phyloP scores from a whole-genome alignment of 2,113 vertebrate species.

The Labeo catla region DNA sequence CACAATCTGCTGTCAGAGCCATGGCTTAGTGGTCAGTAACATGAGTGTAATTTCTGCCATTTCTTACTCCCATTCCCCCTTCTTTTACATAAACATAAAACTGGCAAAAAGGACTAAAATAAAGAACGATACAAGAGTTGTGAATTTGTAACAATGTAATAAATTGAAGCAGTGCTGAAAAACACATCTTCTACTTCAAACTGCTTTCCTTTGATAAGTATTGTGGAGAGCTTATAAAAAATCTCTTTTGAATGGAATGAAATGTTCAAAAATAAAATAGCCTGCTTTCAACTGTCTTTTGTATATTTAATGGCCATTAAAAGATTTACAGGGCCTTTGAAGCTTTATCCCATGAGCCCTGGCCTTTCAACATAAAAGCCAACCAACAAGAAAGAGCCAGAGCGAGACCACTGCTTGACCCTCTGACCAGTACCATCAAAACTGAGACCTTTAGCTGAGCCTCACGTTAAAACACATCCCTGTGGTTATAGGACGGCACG shows the following conservation, averaged over 20 bases:
- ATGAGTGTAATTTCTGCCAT: neutral
- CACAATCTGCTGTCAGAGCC: neutral
- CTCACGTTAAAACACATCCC: conserved; percentile 23
- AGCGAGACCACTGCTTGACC: conserved; percentile 16
- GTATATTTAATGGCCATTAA: conserved; percentile 59
- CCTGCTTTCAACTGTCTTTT: conserved; percentile 51
- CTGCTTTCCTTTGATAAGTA: neutral
- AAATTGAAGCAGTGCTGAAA: neutral
- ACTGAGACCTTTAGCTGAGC: conserved; percentile 30
- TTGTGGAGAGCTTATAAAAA: neutral
- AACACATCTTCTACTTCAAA: neutral
- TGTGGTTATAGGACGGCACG: neutral
- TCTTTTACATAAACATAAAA: neutral
- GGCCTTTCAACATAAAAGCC: conserved; percentile 56
- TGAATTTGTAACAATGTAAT: neutral
- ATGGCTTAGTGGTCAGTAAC: neutral
- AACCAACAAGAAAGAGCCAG: conserved; percentile 52
- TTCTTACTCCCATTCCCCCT: neutral
- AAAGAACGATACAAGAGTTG: too few species aligned
- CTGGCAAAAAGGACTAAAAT: too few species aligned
- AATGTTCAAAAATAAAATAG: neutral
- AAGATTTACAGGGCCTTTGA: conserved; percentile 56
- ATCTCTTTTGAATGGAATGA: neutral
- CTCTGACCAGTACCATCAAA: conserved; percentile 35
- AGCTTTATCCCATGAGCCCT: conserved; percentile 47